Base-by-base conservation (phyloP, 2,888 invertebrate species). In the Pherbina coryleti region DNA sequence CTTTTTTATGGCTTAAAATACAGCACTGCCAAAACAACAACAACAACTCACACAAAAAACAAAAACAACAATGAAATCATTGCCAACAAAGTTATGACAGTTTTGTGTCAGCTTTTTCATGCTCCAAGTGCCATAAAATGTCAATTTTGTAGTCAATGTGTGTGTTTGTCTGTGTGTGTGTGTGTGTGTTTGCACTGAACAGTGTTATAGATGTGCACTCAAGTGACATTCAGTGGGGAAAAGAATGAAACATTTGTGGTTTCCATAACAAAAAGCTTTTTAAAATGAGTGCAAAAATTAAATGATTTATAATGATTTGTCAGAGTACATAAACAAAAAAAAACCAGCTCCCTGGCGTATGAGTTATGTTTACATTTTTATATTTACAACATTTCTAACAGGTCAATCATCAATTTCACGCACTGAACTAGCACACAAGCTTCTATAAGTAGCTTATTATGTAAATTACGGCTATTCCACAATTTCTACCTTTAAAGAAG, bases 31-130 rank as follows among this genome's bases (percentile, higher is more conserved):
- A 44, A 44, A 44, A 37, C 1, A 44, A 44, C 14, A 44, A 44
- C 1, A 44, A 44, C 44, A 44, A 44, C n/a, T n/a, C n/a, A n/a
- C n/a, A n/a, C n/a, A n/a, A n/a, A n/a, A n/a, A 5, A 31, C 3
- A 31, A 31, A 4, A 31, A 5, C 44, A 44, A 44, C 11, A 11
- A 44, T 44, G 44, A 44, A 44, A 44, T 11, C n/a, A 62, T 25
- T 62, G 62, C 17, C 62, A 62, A 28, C 62, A 19, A 28, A 62
- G 31, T 62, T 62, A 62, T 28, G 62, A 14, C 62, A 62, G 62
- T 62, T 55, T 62, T 62, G 62, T 62, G 62, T 62, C 62, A 62
- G 62, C 62, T 62, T 62, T 62, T 62, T 62, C 28, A 22, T 62
- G 62, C 25, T 28, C 28, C 9, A 62, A 28, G 22, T 14, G 28